Base-by-base conservation (phyloP, 1,140 invertebrate species). In the Dreissena rostriformis region DNA sequence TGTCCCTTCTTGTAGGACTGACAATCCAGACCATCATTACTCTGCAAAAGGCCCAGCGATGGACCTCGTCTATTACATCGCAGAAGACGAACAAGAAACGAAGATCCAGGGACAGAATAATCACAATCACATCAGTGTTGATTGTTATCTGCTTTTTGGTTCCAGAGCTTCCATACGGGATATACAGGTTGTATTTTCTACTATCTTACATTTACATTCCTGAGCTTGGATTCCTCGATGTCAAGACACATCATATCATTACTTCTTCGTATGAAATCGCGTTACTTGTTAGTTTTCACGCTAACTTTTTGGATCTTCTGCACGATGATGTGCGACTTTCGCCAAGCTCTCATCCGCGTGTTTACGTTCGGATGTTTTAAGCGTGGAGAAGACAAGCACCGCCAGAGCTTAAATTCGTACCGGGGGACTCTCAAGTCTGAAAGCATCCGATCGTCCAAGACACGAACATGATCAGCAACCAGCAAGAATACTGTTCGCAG, bases 241-340 rank as follows among this genome's bases (percentile, higher is more conserved):
- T 52, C n/a, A 22, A 28, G 7, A 12, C 17, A 0, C 26, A 73
- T n/a, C 82, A 78, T 52, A 39, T 84, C n/a, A 65, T 78, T 4
- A 63, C 72, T 7, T 70, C 63, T 39, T 29, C 53, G 1, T 84
- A 84, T 51, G 75, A 77, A 51, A 17, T 84, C 49, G 15, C 22
- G 1, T 49, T 84, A 15, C 55, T 70, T 1, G 7, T 78, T 0
- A 77, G 72, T 39, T 84, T 84, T 51, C 29, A 57, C 22, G 74
- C 75, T n/a, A 84, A 84, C 39, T 84, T 84, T n/a, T 67, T 78
- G 73, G 82, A 78, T 84, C 7, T 84, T 77, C 57, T 84, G 74
- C 55, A 53, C 17, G 12, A 84, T 84, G 82, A 84, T 84, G 82
- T 28, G 66, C 24, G 82, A 84, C 24, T 84, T 84, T 55, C 68